Evolutionary conservation across 2,797 vertebrate genomes (phyloP), one percentile per base, ranked within the genome.

Genomic region (Crypturellus tataupa): DNA sequence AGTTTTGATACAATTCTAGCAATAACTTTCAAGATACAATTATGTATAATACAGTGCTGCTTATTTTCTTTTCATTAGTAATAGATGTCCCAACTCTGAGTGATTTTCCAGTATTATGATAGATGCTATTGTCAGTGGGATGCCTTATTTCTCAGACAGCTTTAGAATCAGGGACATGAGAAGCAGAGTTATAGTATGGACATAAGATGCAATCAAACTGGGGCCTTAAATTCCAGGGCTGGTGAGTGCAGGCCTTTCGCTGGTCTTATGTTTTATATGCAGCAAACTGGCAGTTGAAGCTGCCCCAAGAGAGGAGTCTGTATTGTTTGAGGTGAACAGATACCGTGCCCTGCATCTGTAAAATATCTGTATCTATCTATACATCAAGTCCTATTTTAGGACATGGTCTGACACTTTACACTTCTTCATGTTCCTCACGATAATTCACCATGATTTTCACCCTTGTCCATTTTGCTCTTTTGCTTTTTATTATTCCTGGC

Each of bases 61-160:
- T 75, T 83, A 64, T 80, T 87, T 63, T 51, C 10, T 82, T 87
- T 95, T 68, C 65, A 71, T 56, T 73, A 46, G 25, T n/a, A 15
- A 15, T 27, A 70, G 25, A 42, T 0, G 0, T 68, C 5, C 18
- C 6, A 21, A 8, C 63, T 80, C 79, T 87, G 71, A 58, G 15
- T 67, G 25, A 49, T n/a, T 27, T 65, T 70, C 6, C 20, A 29
- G 15, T 46, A 59, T 47, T 42, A 63, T 2, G 8, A 42, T 5
- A 79, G 80, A n/a, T 67, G 27, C 4, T 6, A 69, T 11, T 33
- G 13, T 62, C 42, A 59, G 8, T 12, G 27, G 24, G 65, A 89
- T 25, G 69, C 37, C 7, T 68, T 77, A 64, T 53, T 91, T 85
- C 62, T 71, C 25, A 72, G 56, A 1, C 1, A 6, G 44, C 9